Evolutionary conservation across 2,888 invertebrate species (phyloP).

Genomic region (Fabriciana adippe): DNA sequence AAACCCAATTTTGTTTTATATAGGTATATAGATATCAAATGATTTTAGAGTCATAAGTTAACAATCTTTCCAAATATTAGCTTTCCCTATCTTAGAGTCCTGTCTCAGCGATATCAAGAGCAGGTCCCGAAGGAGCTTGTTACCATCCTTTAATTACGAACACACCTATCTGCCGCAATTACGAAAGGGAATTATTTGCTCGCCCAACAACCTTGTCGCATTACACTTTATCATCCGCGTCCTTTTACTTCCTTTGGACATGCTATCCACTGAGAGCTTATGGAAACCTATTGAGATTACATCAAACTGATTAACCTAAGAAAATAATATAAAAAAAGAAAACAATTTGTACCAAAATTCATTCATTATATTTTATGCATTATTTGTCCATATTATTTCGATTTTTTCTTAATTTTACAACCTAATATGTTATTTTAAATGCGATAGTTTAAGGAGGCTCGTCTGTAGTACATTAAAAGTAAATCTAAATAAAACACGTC

Average conservation of each 20-base stretch:
- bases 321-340: no score
- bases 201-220: constrained; percentile 52
- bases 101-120: constrained; percentile 44
- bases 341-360: no score
- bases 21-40: no score
- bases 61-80: constrained; percentile 12
- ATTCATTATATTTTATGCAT: no score
- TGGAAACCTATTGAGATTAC: background rate
- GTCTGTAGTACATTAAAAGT: no score
- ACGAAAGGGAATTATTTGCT: constrained; percentile 62
- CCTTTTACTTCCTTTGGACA: constrained; percentile 24
- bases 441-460: no score
- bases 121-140: constrained; percentile 65
- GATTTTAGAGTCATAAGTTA: constrained; percentile 2
- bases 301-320: background rate
- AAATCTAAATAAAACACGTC: no score
- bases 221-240: constrained; percentile 42
- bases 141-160: constrained; percentile 71
- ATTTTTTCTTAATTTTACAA: no score
- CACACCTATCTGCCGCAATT: constrained; percentile 73
- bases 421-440: no score
- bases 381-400: no score
- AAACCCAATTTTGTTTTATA: no score
- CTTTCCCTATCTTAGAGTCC: background rate
- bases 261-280: background rate